A percentile compares a stretch with the other conserved stretches of the same genome.
Evolutionary conservation across 2,888 invertebrate genomes (phyloP).

Genomic region (Prionchulus punctatus): DNA sequence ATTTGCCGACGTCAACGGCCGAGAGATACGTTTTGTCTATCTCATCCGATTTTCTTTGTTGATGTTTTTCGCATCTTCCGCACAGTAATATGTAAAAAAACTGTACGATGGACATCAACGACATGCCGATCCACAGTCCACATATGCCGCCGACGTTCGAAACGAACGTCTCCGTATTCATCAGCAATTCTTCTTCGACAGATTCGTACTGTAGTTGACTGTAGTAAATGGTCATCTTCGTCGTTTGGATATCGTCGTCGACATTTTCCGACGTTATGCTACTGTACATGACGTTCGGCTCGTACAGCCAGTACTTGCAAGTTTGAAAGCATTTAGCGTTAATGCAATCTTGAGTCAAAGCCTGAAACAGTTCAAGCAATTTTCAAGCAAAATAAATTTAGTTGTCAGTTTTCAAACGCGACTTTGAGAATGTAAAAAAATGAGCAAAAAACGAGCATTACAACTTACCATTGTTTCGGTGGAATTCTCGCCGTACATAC

Average conservation of each 20-base stretch:
- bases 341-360: not conserved
- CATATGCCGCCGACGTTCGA: not conserved
- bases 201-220: not conserved
- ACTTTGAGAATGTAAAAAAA: too few species aligned
- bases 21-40: too few species aligned
- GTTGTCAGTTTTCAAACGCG: too few species aligned
- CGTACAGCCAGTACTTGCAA: not conserved
- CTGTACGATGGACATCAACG: not conserved
- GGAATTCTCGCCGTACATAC: not conserved
- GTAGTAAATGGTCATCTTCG: not conserved
- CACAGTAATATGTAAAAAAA: not conserved
- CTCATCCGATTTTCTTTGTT: too few species aligned
- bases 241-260: not conserved
- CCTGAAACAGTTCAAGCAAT: too few species aligned
- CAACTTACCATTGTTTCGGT: too few species aligned
- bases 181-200: not conserved
- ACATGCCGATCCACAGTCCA: not conserved
- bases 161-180: not conserved
- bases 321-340: not conserved
- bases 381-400: too few species aligned
- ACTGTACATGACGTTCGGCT: not conserved
- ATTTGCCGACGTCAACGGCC: too few species aligned
- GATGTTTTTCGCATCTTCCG: too few species aligned
- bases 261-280: too few species aligned
- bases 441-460: too few species aligned